Evolutionary conservation across 1,140 invertebrate genomes (phyloP).

Genomic region (Papilio machaon): DNA sequence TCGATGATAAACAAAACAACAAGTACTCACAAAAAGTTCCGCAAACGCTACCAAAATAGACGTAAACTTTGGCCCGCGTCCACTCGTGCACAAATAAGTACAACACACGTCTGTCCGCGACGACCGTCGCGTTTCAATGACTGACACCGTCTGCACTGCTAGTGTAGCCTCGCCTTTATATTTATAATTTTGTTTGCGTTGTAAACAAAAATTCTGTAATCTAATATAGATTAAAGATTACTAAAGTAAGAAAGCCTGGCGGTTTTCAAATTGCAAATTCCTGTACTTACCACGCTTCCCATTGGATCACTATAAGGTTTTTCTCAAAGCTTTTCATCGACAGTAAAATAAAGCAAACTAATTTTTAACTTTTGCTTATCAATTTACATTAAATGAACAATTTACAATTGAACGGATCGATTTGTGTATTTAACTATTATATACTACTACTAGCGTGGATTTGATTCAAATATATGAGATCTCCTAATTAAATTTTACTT

Average conservation of each 20-base stretch:
- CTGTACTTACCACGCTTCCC: background rate
- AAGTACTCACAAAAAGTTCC: constrained; percentile 21
- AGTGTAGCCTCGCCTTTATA: constrained; percentile 5
- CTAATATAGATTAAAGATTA: background rate
- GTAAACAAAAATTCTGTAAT: background rate
- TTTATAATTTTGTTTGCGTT: constrained; percentile 15
- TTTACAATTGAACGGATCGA: no score
- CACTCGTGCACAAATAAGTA: background rate
- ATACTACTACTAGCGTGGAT: no score
- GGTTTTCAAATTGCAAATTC: background rate
- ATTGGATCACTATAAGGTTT: no score
- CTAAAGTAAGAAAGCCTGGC: background rate
- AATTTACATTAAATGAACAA: no score
- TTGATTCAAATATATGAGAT: no score
- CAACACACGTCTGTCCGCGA: background rate
- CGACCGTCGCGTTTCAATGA: constrained; percentile 1
- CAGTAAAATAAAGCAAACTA: no score
- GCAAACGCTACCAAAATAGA: constrained; percentile 6
- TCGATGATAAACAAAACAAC: constrained; percentile 7
- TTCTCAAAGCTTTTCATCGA: no score
- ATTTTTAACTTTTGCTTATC: no score
- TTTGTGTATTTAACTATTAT: no score
- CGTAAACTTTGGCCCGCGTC: constrained; percentile 13
- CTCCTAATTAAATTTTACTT: no score
- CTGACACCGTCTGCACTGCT: background rate